These are phyloP conservation scores for Macrocentrus cingulum DNA, from an alignment of 1,140 invertebrate species.

Conservation along the genomic window DNA sequence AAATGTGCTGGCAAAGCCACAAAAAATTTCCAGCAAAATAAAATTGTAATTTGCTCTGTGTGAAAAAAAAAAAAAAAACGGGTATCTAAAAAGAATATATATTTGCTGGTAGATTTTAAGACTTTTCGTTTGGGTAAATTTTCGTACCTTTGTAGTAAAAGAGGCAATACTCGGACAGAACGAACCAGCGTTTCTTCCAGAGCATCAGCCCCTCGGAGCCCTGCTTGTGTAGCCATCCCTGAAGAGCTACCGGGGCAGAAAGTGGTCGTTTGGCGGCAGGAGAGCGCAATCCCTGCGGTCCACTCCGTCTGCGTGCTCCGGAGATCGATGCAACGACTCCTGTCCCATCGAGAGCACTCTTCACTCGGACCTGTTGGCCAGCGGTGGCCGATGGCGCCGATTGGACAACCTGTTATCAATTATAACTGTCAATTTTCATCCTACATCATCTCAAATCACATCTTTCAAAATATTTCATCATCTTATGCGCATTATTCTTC, in stretches of 20 bases:
- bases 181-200: constrained; percentile 95
- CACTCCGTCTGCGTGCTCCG: constrained; percentile 66
- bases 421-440: neutral
- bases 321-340: constrained; percentile 59
- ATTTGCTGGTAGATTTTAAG: no score
- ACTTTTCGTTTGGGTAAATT: no score
- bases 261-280: constrained; percentile 76
- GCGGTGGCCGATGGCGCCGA: constrained; percentile 38
- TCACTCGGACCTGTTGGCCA: constrained; percentile 42
- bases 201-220: constrained; percentile 88
- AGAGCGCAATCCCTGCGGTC: constrained; percentile 67
- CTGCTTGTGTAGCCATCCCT: constrained; percentile 90
- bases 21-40: no score
- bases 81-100: no score
- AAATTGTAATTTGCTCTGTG: no score
- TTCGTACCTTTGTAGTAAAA: constrained; percentile 96
- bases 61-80: neutral
- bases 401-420: constrained; percentile 42
- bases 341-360: constrained; percentile 47
- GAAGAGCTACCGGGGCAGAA: constrained; percentile 78
- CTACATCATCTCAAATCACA: no score
- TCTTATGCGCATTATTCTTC: neutral
- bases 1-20: neutral
- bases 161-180: constrained; percentile 88
- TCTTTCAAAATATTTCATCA: no score